A percentile compares a stretch with the other conserved stretches of the same genome.
phyloP scores from a whole-genome alignment of 1,140 invertebrate genomes.

The Kradibia gibbosae region DNA sequence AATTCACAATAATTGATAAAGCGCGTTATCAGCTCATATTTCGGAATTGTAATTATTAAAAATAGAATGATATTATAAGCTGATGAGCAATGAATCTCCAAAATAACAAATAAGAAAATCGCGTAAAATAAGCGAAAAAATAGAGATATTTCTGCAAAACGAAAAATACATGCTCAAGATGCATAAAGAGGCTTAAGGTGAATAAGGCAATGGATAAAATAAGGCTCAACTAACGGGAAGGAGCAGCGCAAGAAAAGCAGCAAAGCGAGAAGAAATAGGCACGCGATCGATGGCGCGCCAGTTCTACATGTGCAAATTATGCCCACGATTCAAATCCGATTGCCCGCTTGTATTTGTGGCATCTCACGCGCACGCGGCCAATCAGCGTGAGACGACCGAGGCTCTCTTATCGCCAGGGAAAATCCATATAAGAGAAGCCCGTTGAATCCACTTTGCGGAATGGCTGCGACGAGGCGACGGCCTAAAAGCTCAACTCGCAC shows the following conservation, averaged over 20 bases:
- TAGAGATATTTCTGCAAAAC: no score
- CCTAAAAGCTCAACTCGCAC: neutral
- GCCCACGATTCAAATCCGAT: neutral
- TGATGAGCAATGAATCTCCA: neutral
- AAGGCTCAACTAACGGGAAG: neutral
- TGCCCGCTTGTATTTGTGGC: no score
- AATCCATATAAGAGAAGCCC: neutral
- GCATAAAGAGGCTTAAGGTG: no score
- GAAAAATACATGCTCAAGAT: no score
- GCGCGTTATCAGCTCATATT: neutral
- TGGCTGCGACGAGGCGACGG: neutral
- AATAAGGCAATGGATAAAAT: no score
- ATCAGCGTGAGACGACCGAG: neutral
- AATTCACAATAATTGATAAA: neutral
- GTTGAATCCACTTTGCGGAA: neutral
- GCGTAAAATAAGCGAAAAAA: neutral
- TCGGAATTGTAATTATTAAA: slow-evolving; percentile 3
- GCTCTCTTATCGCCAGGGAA: neutral
- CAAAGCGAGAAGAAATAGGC: neutral
- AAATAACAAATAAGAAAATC: neutral
- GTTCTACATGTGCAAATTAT: neutral
- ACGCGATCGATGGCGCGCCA: neutral
- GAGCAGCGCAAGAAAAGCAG: neutral
- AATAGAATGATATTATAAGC: neutral
- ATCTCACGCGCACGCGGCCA: neutral